phyloP scores from a whole-genome alignment of 2,797 vertebrate genomes.

The Mus caroli region DNA sequence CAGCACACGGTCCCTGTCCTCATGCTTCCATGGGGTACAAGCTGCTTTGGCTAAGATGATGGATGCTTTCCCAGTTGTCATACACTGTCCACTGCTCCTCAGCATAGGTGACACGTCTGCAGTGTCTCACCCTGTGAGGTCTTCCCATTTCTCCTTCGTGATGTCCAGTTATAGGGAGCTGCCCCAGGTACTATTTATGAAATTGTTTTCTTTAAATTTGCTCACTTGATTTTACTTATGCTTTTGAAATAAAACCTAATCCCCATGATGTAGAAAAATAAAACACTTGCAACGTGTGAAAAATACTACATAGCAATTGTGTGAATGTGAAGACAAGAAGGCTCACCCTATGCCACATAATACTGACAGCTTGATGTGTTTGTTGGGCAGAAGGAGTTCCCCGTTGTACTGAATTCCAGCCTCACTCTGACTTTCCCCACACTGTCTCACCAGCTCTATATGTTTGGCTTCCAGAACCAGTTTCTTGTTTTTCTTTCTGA shows the following conservation, averaged over 20 bases:
- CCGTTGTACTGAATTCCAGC: background rate
- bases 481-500: background rate
- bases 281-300: background rate
- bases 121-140: too few relatives aligned
- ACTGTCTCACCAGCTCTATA: background rate
- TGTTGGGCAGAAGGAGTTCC: background rate
- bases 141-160: background rate
- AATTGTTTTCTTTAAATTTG: background rate
- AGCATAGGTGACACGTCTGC: too few relatives aligned
- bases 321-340: background rate
- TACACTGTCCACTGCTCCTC: background rate
- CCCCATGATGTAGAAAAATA: background rate
- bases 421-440: background rate
- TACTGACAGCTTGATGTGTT: background rate
- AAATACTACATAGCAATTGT: background rate
- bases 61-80: background rate
- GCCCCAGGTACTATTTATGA: background rate
- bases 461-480: background rate
- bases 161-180: background rate
- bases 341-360: too few relatives aligned
- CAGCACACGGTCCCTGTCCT: background rate
- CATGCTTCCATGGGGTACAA: accelerated
- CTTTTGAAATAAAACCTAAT: conserved; percentile 21
- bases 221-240: background rate
- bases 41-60: too few relatives aligned